Conservation (phyloP, 2,888 invertebrate genomes). For the Callyntrura guangdongensis region DNA sequence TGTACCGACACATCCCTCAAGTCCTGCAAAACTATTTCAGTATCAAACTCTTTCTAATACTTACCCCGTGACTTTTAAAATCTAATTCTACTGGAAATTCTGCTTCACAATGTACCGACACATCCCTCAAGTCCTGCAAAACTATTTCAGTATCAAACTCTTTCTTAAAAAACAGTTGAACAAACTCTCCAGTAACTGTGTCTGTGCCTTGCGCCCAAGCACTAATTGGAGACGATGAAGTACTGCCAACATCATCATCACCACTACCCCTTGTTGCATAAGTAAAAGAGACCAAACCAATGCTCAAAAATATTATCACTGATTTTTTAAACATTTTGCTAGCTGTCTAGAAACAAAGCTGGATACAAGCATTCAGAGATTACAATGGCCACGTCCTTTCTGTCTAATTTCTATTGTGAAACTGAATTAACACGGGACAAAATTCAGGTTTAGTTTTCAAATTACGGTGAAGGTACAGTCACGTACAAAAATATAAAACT, state of each 20-base stretch:
- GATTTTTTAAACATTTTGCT: background rate
- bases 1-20: constrained; percentile 62
- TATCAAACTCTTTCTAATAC: background rate
- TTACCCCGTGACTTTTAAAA: constrained; percentile 59
- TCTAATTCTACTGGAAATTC: constrained; percentile 56
- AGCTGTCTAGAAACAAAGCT: background rate
- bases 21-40: constrained; percentile 52
- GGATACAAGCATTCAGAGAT: background rate
- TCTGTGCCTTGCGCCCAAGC: constrained; percentile 41
- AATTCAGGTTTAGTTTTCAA: no score
- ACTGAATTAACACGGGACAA: background rate
- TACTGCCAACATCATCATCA: no score
- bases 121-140: constrained; percentile 52
- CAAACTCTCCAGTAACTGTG: background rate
- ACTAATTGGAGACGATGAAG: background rate
- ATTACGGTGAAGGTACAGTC: background rate
- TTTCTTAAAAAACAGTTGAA: constrained; percentile 46
- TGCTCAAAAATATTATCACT: background rate
- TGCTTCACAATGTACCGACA: constrained; percentile 67
- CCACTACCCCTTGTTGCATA: background rate
- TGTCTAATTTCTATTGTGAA: background rate
- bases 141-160: constrained; percentile 44
- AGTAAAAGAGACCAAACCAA: background rate
- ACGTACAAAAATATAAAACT: background rate
- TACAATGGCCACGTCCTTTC: background rate